Conservation (phyloP, 2,113 vertebrate genomes). For the Lota lota region DNA sequence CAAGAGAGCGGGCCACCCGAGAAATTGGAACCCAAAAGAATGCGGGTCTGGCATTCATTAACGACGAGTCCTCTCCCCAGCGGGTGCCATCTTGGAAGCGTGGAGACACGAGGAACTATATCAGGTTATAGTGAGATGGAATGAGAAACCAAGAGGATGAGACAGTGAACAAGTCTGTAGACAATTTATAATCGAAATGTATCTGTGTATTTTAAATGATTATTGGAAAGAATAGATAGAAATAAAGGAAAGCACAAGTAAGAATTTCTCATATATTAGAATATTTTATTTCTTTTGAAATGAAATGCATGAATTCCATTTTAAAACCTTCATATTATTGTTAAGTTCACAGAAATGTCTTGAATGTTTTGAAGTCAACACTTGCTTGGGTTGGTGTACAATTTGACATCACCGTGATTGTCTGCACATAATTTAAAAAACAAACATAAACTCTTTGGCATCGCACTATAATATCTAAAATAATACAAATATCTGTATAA, state of each 20-base stretch:
- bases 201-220: not conserved
- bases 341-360: constrained; percentile 68
- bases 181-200: not conserved
- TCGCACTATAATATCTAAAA: constrained; percentile 61
- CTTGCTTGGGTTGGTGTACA: constrained; percentile 56
- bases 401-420: constrained; percentile 67
- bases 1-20: constrained; percentile 64
- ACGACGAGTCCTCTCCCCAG: constrained; percentile 54
- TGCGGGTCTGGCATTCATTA: constrained; percentile 66
- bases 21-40: constrained; percentile 69
- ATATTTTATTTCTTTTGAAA: constrained; percentile 75
- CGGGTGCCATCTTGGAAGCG: constrained; percentile 9
- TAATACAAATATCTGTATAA: constrained; percentile 70
- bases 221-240: not conserved
- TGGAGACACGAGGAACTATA: not conserved
- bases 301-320: constrained; percentile 64
- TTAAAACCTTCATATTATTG: constrained; percentile 71
- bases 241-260: too few species aligned
- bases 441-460: constrained; percentile 67
- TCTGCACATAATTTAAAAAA: constrained; percentile 67
- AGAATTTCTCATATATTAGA: constrained; percentile 54
- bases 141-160: constrained; percentile 34
- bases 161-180: not conserved
- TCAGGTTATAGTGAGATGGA: not conserved
- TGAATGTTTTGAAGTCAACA: constrained; percentile 60